Evolutionary conservation across 2,797 vertebrate genomes (phyloP).

Genomic region (Anguilla megastoma): DNA sequence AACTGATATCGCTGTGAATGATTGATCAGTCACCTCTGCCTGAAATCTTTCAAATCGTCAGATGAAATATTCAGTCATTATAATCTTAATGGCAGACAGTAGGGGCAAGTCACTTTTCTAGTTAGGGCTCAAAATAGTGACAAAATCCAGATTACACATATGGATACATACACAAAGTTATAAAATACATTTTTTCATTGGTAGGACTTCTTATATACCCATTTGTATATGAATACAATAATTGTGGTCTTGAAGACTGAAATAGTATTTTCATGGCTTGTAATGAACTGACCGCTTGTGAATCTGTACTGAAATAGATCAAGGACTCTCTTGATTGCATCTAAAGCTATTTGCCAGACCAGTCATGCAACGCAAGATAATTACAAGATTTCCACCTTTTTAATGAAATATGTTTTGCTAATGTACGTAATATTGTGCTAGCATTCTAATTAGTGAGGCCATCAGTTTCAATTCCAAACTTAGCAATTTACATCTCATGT

Average conservation of each 20-base stretch:
- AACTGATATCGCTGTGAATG: not conserved
- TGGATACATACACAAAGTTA: not conserved
- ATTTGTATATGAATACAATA: not conserved
- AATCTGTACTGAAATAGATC: not conserved
- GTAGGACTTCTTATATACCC: not conserved
- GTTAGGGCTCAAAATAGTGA: not conserved
- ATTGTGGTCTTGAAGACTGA: not conserved
- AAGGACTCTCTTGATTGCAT: not conserved
- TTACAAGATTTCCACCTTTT: not conserved
- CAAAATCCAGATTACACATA: not conserved
- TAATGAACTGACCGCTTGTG: not conserved
- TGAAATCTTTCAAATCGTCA: no score
- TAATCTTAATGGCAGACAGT: not conserved
- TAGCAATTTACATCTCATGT: not conserved
- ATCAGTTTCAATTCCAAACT: not conserved
- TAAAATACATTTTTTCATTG: not conserved
- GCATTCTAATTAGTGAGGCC: not conserved
- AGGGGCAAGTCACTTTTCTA: not conserved
- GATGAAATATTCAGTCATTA: no score
- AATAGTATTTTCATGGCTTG: constrained; percentile 2
- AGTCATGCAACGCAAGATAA: not conserved
- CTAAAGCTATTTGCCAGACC: not conserved
- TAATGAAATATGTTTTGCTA: not conserved
- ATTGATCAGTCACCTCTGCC: not conserved
- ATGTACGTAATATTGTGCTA: not conserved